Evolutionary conservation across 2,113 vertebrate species (phyloP).

Genomic region (Motacilla tschutschensis): DNA sequence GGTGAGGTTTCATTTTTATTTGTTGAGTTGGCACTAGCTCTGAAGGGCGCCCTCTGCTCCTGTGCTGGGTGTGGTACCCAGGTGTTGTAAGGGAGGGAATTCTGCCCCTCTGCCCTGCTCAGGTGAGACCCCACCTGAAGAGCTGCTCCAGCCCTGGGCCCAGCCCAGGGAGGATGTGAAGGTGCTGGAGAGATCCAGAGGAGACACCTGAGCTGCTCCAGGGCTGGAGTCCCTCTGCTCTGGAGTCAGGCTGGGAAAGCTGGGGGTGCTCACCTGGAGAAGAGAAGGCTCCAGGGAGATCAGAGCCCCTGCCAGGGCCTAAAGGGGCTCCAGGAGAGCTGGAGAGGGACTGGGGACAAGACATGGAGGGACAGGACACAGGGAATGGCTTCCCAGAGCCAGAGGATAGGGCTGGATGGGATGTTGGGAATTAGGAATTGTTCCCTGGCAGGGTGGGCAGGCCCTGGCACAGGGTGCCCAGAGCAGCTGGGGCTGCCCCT

Average conservation of each 20-base stretch:
- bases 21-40: neutral
- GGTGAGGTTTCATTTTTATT: neutral
- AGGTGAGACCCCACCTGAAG: neutral
- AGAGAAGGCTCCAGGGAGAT: neutral
- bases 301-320: neutral
- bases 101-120: neutral
- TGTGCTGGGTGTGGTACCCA: accelerated
- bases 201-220: neutral
- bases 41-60: neutral
- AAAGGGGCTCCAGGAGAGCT: neutral
- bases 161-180: neutral
- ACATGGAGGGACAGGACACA: neutral
- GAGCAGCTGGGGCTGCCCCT: neutral
- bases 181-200: neutral
- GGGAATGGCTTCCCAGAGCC: neutral
- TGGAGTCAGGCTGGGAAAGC: neutral
- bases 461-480: neutral
- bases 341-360: neutral
- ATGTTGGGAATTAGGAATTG: neutral
- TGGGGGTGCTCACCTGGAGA: neutral
- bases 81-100: neutral
- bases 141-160: neutral
- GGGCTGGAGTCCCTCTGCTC: neutral
- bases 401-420: neutral
- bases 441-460: neutral